A percentile compares a stretch with the other conserved stretches of the same genome.
Conservation (phyloP, 2,888 invertebrate species). For the Clivina fossor region DNA sequence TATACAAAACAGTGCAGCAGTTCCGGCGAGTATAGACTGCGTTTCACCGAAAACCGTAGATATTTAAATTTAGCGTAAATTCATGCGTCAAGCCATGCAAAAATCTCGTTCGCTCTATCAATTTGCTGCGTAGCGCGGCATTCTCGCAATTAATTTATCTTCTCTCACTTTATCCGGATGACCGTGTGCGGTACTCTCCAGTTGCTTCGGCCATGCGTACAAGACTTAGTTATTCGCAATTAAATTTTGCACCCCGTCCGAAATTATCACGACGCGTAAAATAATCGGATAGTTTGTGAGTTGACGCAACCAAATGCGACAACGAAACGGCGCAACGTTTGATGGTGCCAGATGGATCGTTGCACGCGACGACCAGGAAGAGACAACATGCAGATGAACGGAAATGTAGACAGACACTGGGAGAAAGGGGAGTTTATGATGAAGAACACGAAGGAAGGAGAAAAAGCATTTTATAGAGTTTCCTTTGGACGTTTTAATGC, state of each 20-base stretch:
- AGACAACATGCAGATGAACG: slow-evolving; percentile 2
- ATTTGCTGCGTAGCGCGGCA: no score
- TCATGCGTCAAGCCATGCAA: no score
- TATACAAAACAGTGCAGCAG: no score
- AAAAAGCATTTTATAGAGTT: no score
- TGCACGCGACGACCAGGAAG: not conserved
- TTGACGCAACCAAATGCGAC: slow-evolving; percentile 4
- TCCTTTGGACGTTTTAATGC: no score
- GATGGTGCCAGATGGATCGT: not conserved
- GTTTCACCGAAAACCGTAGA: no score
- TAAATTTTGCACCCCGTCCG: slow-evolving; percentile 2
- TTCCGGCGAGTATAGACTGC: no score
- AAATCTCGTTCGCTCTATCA: no score
- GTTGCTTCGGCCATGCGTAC: not conserved
- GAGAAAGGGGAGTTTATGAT: slow-evolving; percentile 3
- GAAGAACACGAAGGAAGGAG: no score
- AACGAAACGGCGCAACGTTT: not conserved
- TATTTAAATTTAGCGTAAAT: no score
- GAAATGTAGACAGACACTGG: slow-evolving; percentile 1
- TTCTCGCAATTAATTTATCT: slow-evolving; percentile 4
- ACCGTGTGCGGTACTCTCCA: no score
- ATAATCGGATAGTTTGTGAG: slow-evolving; percentile 14
- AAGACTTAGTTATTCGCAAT: slow-evolving; percentile 19
- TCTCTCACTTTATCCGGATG: no score
- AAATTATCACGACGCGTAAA: slow-evolving; percentile 23